Evolutionary conservation across 2,888 invertebrate species (phyloP).

Genomic region (Ecliptopera silaceata): DNA sequence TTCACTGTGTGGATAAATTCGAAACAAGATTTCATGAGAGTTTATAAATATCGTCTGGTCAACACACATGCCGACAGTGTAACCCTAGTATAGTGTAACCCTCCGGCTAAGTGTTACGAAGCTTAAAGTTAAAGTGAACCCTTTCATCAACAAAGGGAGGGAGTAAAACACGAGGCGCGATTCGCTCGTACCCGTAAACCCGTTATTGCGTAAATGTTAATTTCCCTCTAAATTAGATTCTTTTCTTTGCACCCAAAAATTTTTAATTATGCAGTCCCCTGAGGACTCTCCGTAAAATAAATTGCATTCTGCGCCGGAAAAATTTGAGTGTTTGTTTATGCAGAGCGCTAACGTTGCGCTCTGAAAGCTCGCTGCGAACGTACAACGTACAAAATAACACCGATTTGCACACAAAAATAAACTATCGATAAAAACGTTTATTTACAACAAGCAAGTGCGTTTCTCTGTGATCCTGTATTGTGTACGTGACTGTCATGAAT

Average conservation of each 20-base stretch:
- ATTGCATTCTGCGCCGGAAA: constrained; percentile 39
- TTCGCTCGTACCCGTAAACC: constrained; percentile 40
- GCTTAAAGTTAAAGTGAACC: constrained; percentile 57
- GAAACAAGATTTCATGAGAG: constrained; percentile 41
- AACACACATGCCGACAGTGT: constrained; percentile 51
- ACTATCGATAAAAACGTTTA: constrained; percentile 22
- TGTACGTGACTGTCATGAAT: constrained; percentile 30
- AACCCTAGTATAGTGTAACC: constrained; percentile 39
- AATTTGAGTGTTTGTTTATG: constrained; percentile 33
- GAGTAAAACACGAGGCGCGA: constrained; percentile 48
- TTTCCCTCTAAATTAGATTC: constrained; percentile 47
- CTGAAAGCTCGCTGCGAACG: constrained; percentile 23
- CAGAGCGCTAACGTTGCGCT: constrained; percentile 22
- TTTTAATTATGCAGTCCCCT: constrained; percentile 46
- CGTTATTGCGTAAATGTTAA: constrained; percentile 60
- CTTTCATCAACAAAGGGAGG: constrained; percentile 69
- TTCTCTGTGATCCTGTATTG: constrained; percentile 16
- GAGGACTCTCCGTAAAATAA: constrained; percentile 47
- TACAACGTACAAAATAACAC: constrained; percentile 26
- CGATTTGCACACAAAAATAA: constrained; percentile 26
- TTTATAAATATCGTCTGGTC: constrained; percentile 47
- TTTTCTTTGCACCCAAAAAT: constrained; percentile 53
- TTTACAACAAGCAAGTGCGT: constrained; percentile 21
- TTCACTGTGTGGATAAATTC: constrained; percentile 11
- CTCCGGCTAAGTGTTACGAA: constrained; percentile 59